Conservation (phyloP, 2,113 vertebrate species). For the Toxostoma redivivum region DNA sequence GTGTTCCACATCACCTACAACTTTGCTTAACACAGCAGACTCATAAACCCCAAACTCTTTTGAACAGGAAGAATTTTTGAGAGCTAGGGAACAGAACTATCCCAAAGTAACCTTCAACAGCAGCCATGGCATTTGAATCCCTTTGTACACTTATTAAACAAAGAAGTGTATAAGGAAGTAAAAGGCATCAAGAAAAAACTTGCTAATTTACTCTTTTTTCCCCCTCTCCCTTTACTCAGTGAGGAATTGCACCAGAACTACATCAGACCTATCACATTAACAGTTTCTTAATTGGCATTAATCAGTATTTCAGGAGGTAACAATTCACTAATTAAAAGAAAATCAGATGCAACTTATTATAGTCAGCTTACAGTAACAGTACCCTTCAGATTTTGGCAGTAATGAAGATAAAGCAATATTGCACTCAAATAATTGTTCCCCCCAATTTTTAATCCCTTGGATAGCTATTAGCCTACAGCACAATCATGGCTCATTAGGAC, state of each 20-base stretch:
- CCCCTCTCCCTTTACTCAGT: background rate
- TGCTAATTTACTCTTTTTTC: background rate
- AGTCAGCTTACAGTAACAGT: conserved; percentile 31
- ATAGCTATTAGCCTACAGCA: conserved; percentile 34
- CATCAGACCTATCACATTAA: background rate
- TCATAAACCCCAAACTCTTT: background rate
- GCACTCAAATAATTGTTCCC: conserved; percentile 34
- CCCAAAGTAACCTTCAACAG: background rate
- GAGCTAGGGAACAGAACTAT: background rate
- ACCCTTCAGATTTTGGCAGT: conserved; percentile 27
- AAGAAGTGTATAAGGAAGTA: background rate
- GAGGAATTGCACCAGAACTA: background rate
- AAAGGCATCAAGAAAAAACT: background rate
- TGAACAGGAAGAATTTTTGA: background rate
- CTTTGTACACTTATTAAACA: background rate
- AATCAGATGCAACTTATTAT: conserved; percentile 17
- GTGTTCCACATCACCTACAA: background rate
- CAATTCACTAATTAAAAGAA: conserved; percentile 44
- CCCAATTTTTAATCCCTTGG: conserved; percentile 12
- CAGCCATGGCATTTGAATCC: background rate
- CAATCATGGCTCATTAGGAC: conserved; percentile 21
- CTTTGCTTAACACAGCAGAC: background rate
- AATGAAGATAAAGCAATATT: conserved; percentile 55
- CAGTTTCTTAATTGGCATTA: conserved; percentile 11
- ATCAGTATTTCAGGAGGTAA: conserved; percentile 22